Base-by-base conservation (phyloP, 2,888 invertebrate genomes). In the Cryptocephalus moraei region DNA sequence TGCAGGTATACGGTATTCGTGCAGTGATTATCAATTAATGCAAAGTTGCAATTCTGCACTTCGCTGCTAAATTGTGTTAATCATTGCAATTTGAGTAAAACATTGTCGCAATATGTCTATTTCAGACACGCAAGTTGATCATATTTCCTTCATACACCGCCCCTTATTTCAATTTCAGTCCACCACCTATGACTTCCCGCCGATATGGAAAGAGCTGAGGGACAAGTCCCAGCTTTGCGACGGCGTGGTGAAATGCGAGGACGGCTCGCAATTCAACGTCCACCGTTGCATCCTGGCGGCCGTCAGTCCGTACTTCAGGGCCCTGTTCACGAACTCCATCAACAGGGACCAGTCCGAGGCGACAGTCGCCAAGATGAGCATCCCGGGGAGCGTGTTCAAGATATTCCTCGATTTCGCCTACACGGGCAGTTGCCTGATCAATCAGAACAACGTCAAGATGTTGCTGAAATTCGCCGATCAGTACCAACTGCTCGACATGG, bases 401-500 rank as follows among this genome's bases (percentile, higher is more conserved):
- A 70, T 78, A 38, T 78, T 89, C 49, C 75, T 90, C 46, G 84
- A 86, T 61, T 88, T 81, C 63, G 83, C 83, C 0, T 88, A 89
- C 62, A 84, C 84, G 4, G 84, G 84, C 38, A 70, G 73, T 12
- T 85, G 84, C 61, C 65, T 68, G 46, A 77, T 88, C 36, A 79
- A 75, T 4, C 72, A 75, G 36, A 76, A 78, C 32, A 87, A 84
- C 63, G 84, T 87, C 6, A 81, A 86, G 65, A 73, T 76, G 52
- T 72, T 88, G 36, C 67, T 87, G 43, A 79, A 81, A 1, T 78
- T 78, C 50, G 84, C 86, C 2, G 86, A 88, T 64, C 79, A 81
- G 57, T 82, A 86, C 60, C 82, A 84, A 61, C 79, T 88, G 8
- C 73, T 82, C 10, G 83, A 82, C n/a, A 76, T 86, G 12, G 78